Evolutionary conservation across 1,140 invertebrate species (phyloP), one percentile per base, ranked within the genome.

Genomic region (Drosophila sulfurigaster): DNA sequence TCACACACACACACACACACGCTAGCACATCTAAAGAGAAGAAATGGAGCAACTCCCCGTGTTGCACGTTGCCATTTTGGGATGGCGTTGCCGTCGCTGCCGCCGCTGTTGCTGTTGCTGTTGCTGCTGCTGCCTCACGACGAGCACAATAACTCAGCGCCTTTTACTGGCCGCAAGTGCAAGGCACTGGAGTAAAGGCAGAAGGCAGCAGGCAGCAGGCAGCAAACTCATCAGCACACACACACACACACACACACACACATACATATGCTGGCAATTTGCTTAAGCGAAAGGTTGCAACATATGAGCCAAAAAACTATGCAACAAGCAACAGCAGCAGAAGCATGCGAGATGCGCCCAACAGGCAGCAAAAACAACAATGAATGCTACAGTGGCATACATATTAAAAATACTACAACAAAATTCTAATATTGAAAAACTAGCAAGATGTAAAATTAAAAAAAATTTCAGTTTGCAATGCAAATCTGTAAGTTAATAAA

Each of bases 231-330:
- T 56, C 51, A 54, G 48, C 38, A 46, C 52, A 71, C 25, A 41
- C 13, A 46, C 38, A 28, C 41, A 64, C 60, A 63, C 16, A 52
- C 54, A 60, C 57, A 46, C 52, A 59, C 28, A 57, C 57, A 66
- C 68, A 59, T 13, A 51, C 65, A 71, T 41, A 56, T 63, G 49
- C 66, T 79, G 79, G 83, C 82, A 87, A 88, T 87, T 87, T 87
- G 83, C 82, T 87, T 87, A 82, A 87, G 76, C 82, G 73, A 79
- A 88, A 82, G 58, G 66, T 57, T 75, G 72, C 62, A 71, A 51
- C 73, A 75, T 62, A 76, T 76, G 76, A 67, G 67, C 43, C 66
- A 62, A 71, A 71, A 62, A 63, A 59, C 30, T 58, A 63, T 54
- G 48, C 32, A 79, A 71, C 72, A 70, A 75, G 66, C 54, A 52